phyloP scores from a whole-genome alignment of 2,888 invertebrate species.

The Gymnosoma rotundatum region DNA sequence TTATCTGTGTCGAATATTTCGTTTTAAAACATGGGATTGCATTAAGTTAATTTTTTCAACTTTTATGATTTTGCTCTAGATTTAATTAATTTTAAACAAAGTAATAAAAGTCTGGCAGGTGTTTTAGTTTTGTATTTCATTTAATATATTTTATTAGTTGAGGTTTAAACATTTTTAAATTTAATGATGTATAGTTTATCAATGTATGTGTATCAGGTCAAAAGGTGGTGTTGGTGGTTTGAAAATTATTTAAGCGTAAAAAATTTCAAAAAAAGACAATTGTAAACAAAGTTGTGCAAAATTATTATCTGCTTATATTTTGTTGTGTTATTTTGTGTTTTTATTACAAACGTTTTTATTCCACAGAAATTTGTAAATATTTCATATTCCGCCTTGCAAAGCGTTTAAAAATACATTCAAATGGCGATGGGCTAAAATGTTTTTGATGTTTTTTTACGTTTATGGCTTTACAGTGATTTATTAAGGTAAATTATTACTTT shows the following conservation, averaged over 20 bases:
- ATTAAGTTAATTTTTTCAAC: constrained; percentile 54
- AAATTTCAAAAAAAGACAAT: neutral
- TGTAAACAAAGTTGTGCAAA: neutral
- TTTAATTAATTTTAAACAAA: constrained; percentile 23
- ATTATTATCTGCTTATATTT: neutral
- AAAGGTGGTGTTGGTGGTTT: constrained; percentile 21
- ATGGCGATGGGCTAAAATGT: too few species aligned
- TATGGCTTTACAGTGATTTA: too few species aligned
- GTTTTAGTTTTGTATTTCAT: neutral
- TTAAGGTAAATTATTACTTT: too few species aligned
- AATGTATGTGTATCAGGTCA: constrained; percentile 22
- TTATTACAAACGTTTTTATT: neutral
- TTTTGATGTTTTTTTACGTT: too few species aligned
- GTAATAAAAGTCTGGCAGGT: constrained; percentile 16
- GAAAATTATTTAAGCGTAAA: constrained; percentile 16
- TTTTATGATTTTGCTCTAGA: constrained; percentile 65
- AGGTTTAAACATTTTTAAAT: constrained; percentile 1
- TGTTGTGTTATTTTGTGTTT: neutral
- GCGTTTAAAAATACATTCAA: too few species aligned
- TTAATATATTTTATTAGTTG: neutral
- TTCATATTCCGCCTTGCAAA: too few species aligned
- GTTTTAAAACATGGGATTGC: neutral
- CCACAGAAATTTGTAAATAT: neutral
- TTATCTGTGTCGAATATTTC: constrained; percentile 46
- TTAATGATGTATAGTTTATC: constrained; percentile 3